Percentiles rank a stretch among this genome's conserved stretches.
Conservation (phyloP, 53 echinoderm and acorn worm species). For the Antedon mediterranea region DNA sequence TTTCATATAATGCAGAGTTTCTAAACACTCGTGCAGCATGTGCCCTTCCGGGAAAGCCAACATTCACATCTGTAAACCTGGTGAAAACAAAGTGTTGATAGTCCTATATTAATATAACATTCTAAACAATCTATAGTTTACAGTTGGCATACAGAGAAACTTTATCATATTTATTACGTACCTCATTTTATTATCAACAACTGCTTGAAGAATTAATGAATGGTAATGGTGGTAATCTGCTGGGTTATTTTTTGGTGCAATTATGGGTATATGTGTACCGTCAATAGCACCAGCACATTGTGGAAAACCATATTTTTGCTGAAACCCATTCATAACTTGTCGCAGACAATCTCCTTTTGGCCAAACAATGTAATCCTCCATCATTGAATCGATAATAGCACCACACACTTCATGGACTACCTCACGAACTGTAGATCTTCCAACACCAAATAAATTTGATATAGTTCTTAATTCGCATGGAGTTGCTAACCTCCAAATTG, state of each 20-base stretch:
- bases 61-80: slow-evolving; percentile 3
- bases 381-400: slow-evolving; percentile 17
- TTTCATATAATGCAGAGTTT: slow-evolving; percentile 1
- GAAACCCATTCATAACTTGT: background rate
- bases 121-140: too few relatives aligned
- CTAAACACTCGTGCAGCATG: slow-evolving; percentile 4
- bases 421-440: slow-evolving; percentile 18
- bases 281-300: slow-evolving; percentile 40
- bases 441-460: slow-evolving; percentile 43
- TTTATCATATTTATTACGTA: too few relatives aligned
- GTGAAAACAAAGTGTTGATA: too few relatives aligned
- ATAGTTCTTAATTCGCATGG: slow-evolving; percentile 45
- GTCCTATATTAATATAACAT: too few relatives aligned
- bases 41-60: slow-evolving; percentile 8
- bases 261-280: slow-evolving; percentile 31
- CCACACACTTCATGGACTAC: slow-evolving; percentile 34
- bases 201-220: slow-evolving; percentile 20
- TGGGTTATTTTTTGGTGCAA: slow-evolving; percentile 15
- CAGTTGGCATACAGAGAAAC: too few relatives aligned
- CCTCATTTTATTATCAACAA: slow-evolving; percentile 16
- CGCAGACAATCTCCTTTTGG: slow-evolving; percentile 9
- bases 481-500: slow-evolving; percentile 47
- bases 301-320: background rate
- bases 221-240: slow-evolving; percentile 30
- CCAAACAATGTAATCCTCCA: slow-evolving; percentile 15